Base-by-base conservation (phyloP, 2,797 vertebrate genomes). In the Melanotaenia boesemani region DNA sequence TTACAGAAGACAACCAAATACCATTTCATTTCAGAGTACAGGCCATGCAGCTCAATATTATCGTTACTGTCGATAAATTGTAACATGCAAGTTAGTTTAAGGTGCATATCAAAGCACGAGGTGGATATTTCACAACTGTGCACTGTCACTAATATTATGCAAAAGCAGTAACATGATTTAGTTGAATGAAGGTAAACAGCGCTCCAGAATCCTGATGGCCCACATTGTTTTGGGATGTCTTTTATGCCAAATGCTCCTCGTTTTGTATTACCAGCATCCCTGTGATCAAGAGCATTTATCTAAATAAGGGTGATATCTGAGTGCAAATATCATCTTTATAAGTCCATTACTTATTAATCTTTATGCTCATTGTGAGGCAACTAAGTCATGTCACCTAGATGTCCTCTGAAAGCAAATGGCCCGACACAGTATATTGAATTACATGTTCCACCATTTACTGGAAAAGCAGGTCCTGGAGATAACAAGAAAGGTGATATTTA, bases 401-500 rank as follows among this genome's bases (percentile, higher is more conserved):
- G 94, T 94, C 92, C 92, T 94, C 91, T 91, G 89, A 88, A 92
- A 91, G 93, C 88, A 88, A 93, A 91, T 78, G 91, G 88, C 86
- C 64, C 77, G 72, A 90, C 88, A 80, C 73, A 67, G 80, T 65
- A 32, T 88, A 93, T 95, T 90, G 85, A 89, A 89, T 95, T 95
- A 92, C 94, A 90, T 82, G 76, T 91, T 89, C 86, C 86, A 80
- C 88, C 91, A 75, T 94, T 95, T 95, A 94, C 94, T 87, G 94
- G 94, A 95, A 95, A 93, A 93, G 93, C 91, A 89, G 88, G 92
- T 94, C 92, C 86, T 85, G 81, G 85, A 93, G 94, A 95, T 94
- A 93, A 92, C 85, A 86, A 92, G 95, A 94, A 95, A 95, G 94
- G 91, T 91, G 94, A 95, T 95, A 95, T 95, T 94, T 94, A 86